Percentiles rank a stretch among this genome's conserved stretches.
phyloP scores from a whole-genome alignment of 2,797 vertebrate genomes.

The Pangasius krempfi region DNA sequence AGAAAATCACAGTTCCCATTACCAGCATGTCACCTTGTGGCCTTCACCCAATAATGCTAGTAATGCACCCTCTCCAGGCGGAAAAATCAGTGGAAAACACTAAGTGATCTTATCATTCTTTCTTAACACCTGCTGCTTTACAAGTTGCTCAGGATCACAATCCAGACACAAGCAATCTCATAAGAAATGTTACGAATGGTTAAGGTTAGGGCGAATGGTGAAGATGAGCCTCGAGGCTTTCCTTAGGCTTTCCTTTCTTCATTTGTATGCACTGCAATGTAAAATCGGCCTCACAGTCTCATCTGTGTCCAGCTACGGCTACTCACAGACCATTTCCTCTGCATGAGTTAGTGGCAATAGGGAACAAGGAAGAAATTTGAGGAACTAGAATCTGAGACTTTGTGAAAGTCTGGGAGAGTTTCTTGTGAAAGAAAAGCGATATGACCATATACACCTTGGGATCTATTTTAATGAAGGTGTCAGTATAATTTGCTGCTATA shows the following conservation, averaged over 20 bases:
- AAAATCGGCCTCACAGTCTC: neutral
- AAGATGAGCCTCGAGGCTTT: neutral
- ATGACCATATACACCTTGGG: neutral
- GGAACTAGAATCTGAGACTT: neutral
- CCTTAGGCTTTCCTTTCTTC: neutral
- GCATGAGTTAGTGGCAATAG: neutral
- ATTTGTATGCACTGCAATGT: neutral
- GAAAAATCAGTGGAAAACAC: neutral
- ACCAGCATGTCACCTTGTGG: constrained; percentile 29
- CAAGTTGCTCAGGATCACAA: neutral
- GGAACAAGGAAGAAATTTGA: neutral
- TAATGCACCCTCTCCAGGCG: neutral
- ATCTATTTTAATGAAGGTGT: constrained; percentile 11
- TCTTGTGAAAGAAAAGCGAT: neutral
- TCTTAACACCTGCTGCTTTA: neutral
- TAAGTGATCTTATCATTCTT: constrained; percentile 1
- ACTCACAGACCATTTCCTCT: neutral
- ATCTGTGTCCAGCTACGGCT: neutral
- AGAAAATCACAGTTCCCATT: constrained; percentile 26
- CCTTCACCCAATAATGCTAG: constrained; percentile 21
- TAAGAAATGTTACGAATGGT: neutral
- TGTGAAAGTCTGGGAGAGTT: neutral
- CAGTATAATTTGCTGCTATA: constrained; percentile 7
- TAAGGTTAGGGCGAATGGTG: neutral
- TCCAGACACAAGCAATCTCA: too few relatives aligned